Conservation (phyloP, 2,113 vertebrate genomes). For the Gobio gobio region DNA sequence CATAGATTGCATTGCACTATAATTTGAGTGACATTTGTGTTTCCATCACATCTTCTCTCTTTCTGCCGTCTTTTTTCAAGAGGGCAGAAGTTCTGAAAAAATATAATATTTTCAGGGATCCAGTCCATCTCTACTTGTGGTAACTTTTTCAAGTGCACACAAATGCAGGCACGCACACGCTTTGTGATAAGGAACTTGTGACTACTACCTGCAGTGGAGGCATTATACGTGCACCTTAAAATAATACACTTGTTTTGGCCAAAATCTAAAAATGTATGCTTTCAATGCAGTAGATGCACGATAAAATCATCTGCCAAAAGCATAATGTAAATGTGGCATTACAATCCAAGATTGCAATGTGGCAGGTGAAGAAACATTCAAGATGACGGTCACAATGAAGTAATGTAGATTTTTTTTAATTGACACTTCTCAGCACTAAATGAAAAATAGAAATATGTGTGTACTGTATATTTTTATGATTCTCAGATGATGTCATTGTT, state of each 20-base stretch:
- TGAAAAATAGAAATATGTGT: no score
- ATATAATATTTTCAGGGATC: slow-evolving; percentile 11
- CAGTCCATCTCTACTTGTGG: neutral
- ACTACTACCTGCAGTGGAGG: neutral
- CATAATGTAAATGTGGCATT: neutral
- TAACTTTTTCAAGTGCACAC: neutral
- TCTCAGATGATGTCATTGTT: no score
- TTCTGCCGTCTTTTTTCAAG: slow-evolving; percentile 21
- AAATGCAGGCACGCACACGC: neutral
- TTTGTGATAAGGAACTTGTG: neutral
- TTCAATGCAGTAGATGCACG: neutral
- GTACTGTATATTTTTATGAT: no score
- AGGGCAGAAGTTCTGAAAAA: slow-evolving; percentile 44
- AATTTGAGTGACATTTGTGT: slow-evolving; percentile 68
- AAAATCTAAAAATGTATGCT: neutral
- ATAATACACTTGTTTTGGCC: no score
- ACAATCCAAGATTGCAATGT: neutral
- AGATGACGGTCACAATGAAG: neutral
- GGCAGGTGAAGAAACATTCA: neutral
- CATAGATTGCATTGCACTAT: slow-evolving; percentile 57
- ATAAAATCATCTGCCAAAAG: neutral
- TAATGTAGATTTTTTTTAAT: neutral
- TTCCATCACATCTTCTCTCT: slow-evolving; percentile 54
- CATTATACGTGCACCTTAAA: neutral
- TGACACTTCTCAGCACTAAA: no score